Evolutionary conservation across 2,888 invertebrate genomes (phyloP), one percentile per base, ranked within the genome.

Genomic region (Aphodius sticticus): DNA sequence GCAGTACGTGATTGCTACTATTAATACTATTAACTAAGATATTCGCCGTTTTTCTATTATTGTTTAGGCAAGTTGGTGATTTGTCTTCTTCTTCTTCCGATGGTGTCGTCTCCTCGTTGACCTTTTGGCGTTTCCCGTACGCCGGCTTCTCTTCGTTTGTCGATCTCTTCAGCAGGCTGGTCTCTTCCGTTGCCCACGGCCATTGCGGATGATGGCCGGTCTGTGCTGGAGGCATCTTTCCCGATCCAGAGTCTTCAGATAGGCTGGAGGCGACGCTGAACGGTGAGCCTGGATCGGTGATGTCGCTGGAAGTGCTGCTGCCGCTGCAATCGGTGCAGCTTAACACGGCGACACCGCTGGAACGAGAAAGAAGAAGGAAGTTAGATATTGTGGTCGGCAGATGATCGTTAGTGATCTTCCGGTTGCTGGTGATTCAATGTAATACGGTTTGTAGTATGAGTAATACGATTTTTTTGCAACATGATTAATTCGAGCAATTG

Each of bases 261-360:
- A 89, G 89, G 85, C 88, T 88, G 83, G 92, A 91, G 86, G 91
- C 91, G 84, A 94, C 94, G 89, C 95, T 96, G 90, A 94, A 95
- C 85, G 96, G 96, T 81, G 96, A 96, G 83, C 95, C 95, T 79
- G 96, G 96, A 89, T 96, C 96, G 85, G 96, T 95, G 89, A 96
- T 95, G 90, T 96, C 96, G 90, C 96, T 96, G 85, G 89, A 92
- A 83, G 89, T 89, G 84, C 90, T 91, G 85, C 91, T 91, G 80
- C 90, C 91, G 86, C 92, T 91, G 89, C 93, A 95, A 85, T 95
- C 95, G 81, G 94, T 92, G 87, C 94, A 93, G 90, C 95, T 95
- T 88, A 94, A 90, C 87, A 94, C 93, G 88, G 95, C 96, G 87
- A 96, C 96, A 85, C 96, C 96, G 92, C 96, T 96, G 92, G 38